Conservation (phyloP, 2,113 vertebrate genomes). For the Sapayoa aenigma region DNA sequence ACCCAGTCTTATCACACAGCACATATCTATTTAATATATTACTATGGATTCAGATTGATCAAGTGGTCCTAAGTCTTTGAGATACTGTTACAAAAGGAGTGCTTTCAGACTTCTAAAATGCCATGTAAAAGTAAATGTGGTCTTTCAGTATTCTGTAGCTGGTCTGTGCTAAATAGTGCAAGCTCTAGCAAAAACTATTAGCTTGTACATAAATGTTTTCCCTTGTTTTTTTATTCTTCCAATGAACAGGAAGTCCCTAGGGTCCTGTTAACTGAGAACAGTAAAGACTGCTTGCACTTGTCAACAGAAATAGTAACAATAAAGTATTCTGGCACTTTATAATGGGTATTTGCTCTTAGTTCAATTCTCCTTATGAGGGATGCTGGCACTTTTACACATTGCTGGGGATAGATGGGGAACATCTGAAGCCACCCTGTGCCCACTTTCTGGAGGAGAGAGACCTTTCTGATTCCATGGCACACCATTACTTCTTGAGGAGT, state of each 20-base stretch:
- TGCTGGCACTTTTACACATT: background rate
- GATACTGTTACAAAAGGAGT: background rate
- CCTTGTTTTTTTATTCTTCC: background rate
- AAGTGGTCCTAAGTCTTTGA: background rate
- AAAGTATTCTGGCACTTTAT: background rate
- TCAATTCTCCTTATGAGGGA: background rate
- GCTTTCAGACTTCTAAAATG: background rate
- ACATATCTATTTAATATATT: background rate
- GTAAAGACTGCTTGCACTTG: background rate
- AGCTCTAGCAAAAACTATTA: background rate
- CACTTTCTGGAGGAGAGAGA: background rate
- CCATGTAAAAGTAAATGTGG: background rate
- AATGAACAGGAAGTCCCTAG: background rate
- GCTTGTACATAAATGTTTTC: background rate
- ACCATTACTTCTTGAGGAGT: background rate
- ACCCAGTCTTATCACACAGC: background rate
- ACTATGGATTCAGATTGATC: background rate
- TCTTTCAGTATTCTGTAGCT: background rate
- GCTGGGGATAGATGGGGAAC: background rate
- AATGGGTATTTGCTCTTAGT: background rate
- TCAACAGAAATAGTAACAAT: slow-evolving; percentile 5
- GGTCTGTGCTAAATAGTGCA: background rate
- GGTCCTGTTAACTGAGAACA: slow-evolving; percentile 3
- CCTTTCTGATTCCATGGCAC: background rate
- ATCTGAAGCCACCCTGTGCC: background rate